Conservation (phyloP, 1,140 invertebrate species). For the Colletes latitarsis region DNA sequence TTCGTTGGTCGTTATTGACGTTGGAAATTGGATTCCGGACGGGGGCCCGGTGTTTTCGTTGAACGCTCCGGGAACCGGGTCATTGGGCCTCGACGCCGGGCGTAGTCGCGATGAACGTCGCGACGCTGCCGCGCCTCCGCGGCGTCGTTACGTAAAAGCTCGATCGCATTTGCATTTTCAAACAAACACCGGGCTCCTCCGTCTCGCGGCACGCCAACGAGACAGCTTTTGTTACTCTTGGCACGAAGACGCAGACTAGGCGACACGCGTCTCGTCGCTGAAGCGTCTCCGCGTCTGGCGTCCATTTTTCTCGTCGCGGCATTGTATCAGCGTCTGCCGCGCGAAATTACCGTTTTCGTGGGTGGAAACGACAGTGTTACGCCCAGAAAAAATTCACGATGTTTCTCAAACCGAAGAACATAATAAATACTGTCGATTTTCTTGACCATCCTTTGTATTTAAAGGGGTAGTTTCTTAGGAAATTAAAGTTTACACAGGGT, state of each 20-base stretch:
- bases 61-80: constrained; percentile 4
- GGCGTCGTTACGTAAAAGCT: constrained; percentile 28
- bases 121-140: neutral
- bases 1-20: constrained; percentile 15
- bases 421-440: too few species aligned
- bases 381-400: too few species aligned
- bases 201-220: neutral
- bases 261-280: neutral
- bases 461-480: too few species aligned
- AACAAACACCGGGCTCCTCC: constrained; percentile 5
- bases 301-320: neutral
- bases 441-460: too few species aligned
- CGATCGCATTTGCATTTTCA: constrained; percentile 37
- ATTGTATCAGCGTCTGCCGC: too few species aligned
- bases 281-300: constrained; percentile 18
- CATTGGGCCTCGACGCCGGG: neutral
- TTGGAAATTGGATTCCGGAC: constrained; percentile 18
- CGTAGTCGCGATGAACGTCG: neutral
- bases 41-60: neutral
- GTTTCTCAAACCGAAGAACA: too few species aligned
- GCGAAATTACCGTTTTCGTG: too few species aligned
- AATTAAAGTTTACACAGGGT: too few species aligned
- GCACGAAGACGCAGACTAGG: neutral
- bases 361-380: too few species aligned
- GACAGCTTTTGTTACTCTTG: constrained; percentile 15